These are phyloP conservation scores for Diarsia mendica DNA, from an alignment of 2,888 invertebrate species.

Conservation along the genomic window DNA sequence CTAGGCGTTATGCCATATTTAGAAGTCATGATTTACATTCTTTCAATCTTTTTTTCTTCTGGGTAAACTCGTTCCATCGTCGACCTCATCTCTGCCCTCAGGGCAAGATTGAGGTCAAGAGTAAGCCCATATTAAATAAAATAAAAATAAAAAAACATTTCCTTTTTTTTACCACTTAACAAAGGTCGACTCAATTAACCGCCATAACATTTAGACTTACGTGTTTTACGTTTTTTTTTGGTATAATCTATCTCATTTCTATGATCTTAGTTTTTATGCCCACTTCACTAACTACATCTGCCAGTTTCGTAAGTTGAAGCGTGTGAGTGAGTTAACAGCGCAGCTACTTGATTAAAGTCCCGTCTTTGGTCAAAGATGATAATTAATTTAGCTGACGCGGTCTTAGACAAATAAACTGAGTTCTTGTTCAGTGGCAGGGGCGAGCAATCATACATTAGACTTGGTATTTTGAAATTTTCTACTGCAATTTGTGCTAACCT, in stretches of 20 bases:
- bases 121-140: too few relatives aligned
- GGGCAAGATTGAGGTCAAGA: too few relatives aligned
- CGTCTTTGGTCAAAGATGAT: not conserved
- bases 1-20: too few relatives aligned
- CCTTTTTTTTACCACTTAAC: not conserved
- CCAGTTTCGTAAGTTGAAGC: not conserved
- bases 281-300: too few relatives aligned
- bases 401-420: not conserved
- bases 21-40: too few relatives aligned
- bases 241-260: not conserved
- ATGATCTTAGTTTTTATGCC: too few relatives aligned
- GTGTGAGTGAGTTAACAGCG: slow-evolving; percentile 7
- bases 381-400: slow-evolving; percentile 26
- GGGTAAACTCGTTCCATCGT: too few relatives aligned
- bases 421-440: not conserved
- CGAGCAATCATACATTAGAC: not conserved
- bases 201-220: not conserved
- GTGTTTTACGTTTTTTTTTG: not conserved
- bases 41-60: too few relatives aligned
- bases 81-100: too few relatives aligned
- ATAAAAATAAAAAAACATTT: too few relatives aligned
- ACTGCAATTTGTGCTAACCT: too few relatives aligned
- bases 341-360: not conserved
- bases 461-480: not conserved
- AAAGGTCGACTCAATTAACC: not conserved